A percentile compares a stretch with the other conserved stretches of the same genome.
Conservation (phyloP, 2,797 vertebrate species). For the Dendrocincla fuliginosa region DNA sequence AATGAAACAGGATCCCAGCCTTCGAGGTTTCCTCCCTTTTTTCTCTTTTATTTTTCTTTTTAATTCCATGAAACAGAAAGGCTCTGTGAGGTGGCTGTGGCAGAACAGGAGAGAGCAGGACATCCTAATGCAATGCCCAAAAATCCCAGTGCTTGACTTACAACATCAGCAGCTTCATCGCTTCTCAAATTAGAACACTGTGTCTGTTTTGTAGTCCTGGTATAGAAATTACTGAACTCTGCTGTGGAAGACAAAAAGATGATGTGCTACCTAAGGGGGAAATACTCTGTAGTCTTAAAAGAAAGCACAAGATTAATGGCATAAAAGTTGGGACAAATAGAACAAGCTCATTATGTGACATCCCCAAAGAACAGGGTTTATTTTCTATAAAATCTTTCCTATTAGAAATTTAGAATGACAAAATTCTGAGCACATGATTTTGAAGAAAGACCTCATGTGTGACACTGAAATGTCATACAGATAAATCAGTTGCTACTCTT, state of each 20-base stretch:
- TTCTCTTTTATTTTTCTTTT: rapidly evolving
- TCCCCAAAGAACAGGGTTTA: neutral
- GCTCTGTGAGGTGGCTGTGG: neutral
- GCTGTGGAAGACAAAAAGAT: neutral
- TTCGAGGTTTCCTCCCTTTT: neutral
- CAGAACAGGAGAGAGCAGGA: neutral
- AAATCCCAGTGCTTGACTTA: neutral
- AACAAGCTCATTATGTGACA: neutral
- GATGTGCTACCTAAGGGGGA: neutral
- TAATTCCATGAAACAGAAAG: neutral
- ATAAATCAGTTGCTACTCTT: neutral
- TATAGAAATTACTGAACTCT: neutral
- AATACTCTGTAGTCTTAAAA: neutral
- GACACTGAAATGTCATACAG: neutral
- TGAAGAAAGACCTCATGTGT: neutral
- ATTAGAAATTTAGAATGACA: neutral
- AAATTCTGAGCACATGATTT: neutral
- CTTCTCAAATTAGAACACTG: neutral
- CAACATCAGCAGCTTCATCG: neutral
- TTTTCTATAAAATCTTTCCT: neutral
- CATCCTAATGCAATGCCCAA: neutral
- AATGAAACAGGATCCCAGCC: neutral
- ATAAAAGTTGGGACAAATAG: neutral
- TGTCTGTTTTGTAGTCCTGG: neutral
- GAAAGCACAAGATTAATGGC: neutral